Base-by-base conservation (phyloP, 2,797 vertebrate genomes). In the Poecilia velifera region DNA sequence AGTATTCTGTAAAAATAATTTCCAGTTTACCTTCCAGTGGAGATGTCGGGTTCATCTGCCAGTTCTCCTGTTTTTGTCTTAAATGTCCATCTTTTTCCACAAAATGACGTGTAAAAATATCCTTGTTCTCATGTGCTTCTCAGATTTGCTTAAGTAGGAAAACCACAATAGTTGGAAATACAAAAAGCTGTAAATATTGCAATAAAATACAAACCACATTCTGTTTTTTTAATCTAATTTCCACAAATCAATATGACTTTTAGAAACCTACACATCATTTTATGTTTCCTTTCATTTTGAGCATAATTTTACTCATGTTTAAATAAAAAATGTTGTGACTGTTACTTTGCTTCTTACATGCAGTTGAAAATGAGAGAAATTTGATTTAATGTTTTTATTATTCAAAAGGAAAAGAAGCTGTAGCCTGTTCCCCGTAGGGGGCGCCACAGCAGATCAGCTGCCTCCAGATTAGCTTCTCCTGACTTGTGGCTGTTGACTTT, bases 181-280 rank as follows among this genome's bases (percentile, higher is more conserved):
- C 12, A 71, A 71, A n/a, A 45, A n/a, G 25, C 41, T 71, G 68
- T 71, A 45, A 71, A 25, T 72, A 51, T 76, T 62, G 39, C 45
- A 49, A 49, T 51, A 31, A 13, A 76, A 80, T 78, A n/a, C 82
- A 70, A 72, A 41, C n/a, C 18, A 72, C 66, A 80, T n/a, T 76
- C 76, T 45, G 73, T 84, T 88, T 82, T 74, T 84, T 20, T 16
- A 45, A 55, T 88, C 72, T 76, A 36, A 46, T 78, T 20, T 62
- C 46, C 45, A 28, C 4, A 16, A 78, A 43, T 59, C 6, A 46
- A 28, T 73, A 3, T 59, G 46, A 74, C 7, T 25, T 41, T 28
- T 43, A 80, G 78, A 55, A 7, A 86, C 73, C 77, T 84, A 83
- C 59, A 83, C 85, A 80, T 85, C 85, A 80, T 85, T 70, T 76